phyloP scores from a whole-genome alignment of 2,888 invertebrate species.

The Stenotaenia linearis region DNA sequence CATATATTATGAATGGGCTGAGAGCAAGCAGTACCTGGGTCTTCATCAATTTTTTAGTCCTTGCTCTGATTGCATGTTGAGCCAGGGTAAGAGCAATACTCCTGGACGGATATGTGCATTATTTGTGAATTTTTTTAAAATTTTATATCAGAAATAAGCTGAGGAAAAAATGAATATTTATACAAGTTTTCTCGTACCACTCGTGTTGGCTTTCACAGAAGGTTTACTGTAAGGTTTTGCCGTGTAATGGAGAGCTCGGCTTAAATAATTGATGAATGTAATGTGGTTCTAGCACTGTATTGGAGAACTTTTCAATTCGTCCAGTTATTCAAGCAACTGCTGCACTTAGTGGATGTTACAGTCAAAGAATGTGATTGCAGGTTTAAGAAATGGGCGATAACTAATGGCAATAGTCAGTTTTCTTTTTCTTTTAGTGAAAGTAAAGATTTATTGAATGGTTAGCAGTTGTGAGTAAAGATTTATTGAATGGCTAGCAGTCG shows the following conservation, averaged over 20 bases:
- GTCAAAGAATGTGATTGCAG: too few relatives aligned
- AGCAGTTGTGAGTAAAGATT: too few relatives aligned
- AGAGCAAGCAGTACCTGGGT: neutral
- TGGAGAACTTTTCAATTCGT: neutral
- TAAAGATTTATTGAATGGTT: too few relatives aligned
- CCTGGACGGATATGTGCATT: neutral
- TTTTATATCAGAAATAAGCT: neutral
- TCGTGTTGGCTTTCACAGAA: neutral
- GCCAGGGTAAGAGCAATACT: neutral
- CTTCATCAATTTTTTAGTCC: neutral
- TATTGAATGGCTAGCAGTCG: too few relatives aligned
- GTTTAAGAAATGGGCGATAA: too few relatives aligned
- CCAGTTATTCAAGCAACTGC: neutral
- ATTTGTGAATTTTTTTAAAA: neutral
- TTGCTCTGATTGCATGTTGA: neutral
- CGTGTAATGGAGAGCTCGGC: neutral
- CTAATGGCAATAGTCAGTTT: too few relatives aligned
- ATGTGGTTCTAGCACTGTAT: neutral
- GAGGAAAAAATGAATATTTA: neutral
- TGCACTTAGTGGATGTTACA: too few relatives aligned
- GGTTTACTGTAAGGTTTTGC: neutral
- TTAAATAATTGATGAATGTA: neutral
- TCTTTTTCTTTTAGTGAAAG: too few relatives aligned
- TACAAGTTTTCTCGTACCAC: neutral
- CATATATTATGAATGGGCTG: neutral